phyloP scores from a whole-genome alignment of 2,888 invertebrate species.

The Harpagoxenus sublaevis region DNA sequence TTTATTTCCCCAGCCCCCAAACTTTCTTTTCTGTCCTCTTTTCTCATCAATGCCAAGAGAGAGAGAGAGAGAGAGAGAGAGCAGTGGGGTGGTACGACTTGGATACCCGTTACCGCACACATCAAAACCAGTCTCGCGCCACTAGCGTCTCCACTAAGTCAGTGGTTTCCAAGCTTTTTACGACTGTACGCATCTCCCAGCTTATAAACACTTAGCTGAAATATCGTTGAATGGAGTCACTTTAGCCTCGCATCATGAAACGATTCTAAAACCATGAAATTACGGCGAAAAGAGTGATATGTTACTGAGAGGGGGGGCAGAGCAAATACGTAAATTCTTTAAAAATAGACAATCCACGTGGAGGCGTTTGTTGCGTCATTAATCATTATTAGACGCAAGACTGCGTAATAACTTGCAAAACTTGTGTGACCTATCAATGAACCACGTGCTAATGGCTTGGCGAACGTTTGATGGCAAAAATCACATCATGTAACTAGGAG shows the following conservation, averaged over 20 bases:
- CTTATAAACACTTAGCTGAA: slow-evolving; percentile 28
- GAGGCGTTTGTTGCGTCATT: background rate
- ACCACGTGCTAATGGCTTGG: background rate
- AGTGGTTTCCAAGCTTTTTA: slow-evolving; percentile 27
- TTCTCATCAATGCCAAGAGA: slow-evolving; percentile 12
- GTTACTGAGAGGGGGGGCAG: background rate
- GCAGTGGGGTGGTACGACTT: background rate
- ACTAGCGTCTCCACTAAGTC: slow-evolving; percentile 22
- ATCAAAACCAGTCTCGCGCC: slow-evolving; percentile 33
- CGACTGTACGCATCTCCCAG: background rate
- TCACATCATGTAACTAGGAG: background rate
- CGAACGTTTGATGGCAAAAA: background rate
- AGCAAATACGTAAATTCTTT: background rate
- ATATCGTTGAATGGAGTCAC: background rate
- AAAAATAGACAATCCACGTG: background rate
- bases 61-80: background rate
- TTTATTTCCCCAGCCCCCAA: slow-evolving; percentile 3
- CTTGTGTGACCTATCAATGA: background rate
- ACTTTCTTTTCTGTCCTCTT: slow-evolving; percentile 11
- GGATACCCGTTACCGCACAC: background rate
- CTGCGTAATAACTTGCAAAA: background rate
- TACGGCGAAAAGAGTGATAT: background rate
- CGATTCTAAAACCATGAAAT: background rate
- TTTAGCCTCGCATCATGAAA: background rate
- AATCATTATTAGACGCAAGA: background rate